Percentiles rank a stretch among this genome's conserved stretches.
Evolutionary conservation across 2,888 invertebrate species (phyloP).

Genomic region (Dermolepida albohirtum): DNA sequence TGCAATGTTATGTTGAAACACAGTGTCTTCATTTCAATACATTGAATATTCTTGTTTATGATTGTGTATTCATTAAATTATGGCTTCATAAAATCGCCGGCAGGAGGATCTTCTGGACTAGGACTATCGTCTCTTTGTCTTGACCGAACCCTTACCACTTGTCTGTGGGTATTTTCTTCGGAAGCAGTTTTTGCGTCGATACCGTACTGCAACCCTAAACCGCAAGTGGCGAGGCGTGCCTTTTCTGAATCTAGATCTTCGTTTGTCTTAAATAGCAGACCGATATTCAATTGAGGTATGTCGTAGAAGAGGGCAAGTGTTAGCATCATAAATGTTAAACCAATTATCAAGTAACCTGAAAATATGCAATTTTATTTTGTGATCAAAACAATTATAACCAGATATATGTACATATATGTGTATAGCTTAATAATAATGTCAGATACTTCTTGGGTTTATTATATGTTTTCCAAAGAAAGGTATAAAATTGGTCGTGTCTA

Average conservation of each 20-base stretch:
- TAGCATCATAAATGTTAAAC: conserved; percentile 87
- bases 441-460: no score
- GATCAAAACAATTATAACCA: no score
- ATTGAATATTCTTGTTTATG: conserved; percentile 6
- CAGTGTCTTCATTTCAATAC: neutral
- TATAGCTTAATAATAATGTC: no score
- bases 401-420: no score
- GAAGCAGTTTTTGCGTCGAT: conserved; percentile 62
- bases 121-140: conserved; percentile 76
- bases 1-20: conserved; percentile 14
- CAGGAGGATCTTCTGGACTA: conserved; percentile 74
- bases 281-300: conserved; percentile 88
- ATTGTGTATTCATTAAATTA: neutral
- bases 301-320: conserved; percentile 88
- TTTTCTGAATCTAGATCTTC: conserved; percentile 70
- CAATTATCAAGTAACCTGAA: conserved; percentile 83
- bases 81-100: conserved; percentile 44
- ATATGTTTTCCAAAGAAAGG: no score
- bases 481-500: no score
- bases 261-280: conserved; percentile 77
- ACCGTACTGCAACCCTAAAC: conserved; percentile 64
- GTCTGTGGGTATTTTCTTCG: conserved; percentile 68
- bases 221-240: conserved; percentile 72
- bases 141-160: conserved; percentile 73
- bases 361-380: no score